These are phyloP conservation scores for Paralvinella palmiformis DNA, from an alignment of 1,140 invertebrate genomes.

Conservation along the genomic window DNA sequence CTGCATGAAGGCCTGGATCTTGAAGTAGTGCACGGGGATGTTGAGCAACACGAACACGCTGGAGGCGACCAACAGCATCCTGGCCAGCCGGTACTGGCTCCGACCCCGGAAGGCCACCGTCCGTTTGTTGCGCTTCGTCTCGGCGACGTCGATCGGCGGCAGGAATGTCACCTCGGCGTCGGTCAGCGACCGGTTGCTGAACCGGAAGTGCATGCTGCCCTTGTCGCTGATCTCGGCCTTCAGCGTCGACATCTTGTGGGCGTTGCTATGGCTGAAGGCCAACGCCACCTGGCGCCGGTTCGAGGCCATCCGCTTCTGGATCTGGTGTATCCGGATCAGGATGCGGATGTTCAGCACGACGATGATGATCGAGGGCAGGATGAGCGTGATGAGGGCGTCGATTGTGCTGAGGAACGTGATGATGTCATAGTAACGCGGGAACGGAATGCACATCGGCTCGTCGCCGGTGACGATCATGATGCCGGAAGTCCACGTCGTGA, in stretches of 20 bases:
- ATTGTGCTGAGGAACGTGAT: slow-evolving; percentile 57
- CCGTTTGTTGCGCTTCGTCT: neutral
- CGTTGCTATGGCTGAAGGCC: neutral
- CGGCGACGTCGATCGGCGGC: neutral
- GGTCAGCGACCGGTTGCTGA: no score
- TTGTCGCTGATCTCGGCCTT: no score
- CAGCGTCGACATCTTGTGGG: neutral
- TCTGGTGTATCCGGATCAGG: slow-evolving; percentile 58
- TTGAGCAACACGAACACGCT: slow-evolving; percentile 56
- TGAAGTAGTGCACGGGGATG: slow-evolving; percentile 50
- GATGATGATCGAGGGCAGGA: slow-evolving; percentile 65
- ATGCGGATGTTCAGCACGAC: slow-evolving; percentile 66
- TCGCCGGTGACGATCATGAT: slow-evolving; percentile 15
- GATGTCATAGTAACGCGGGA: slow-evolving; percentile 47
- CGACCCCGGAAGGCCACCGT: slow-evolving; percentile 21
- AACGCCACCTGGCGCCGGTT: neutral
- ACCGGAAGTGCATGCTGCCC: no score
- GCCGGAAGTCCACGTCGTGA: slow-evolving; percentile 19
- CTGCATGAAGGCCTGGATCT: slow-evolving; percentile 5
- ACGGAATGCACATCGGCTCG: slow-evolving; percentile 56
- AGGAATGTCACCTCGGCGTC: neutral
- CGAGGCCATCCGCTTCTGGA: slow-evolving; percentile 37
- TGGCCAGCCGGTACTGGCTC: slow-evolving; percentile 56
- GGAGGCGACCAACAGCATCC: slow-evolving; percentile 56
- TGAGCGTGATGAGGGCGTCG: slow-evolving; percentile 64